These are phyloP conservation scores for Siniperca scherzeri DNA, from an alignment of 2,797 vertebrate species.

Conservation along the genomic window DNA sequence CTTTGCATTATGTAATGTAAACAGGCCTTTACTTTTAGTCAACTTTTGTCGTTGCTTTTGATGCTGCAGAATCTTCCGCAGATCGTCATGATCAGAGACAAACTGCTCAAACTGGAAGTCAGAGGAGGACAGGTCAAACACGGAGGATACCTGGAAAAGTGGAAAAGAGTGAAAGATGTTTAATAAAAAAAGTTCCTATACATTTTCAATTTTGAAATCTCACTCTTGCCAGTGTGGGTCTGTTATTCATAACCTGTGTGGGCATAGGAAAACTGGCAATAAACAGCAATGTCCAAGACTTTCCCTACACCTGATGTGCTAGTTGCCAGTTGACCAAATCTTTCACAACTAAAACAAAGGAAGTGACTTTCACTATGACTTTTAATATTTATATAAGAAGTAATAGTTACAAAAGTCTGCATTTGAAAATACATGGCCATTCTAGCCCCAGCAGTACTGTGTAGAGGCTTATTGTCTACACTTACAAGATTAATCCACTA, in stretches of 20 bases:
- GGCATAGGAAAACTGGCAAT: too few species aligned
- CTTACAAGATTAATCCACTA: neutral
- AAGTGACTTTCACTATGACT: too few species aligned
- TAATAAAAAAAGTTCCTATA: neutral
- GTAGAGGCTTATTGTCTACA: neutral
- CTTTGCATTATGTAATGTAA: neutral
- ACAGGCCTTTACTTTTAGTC: slow-evolving; percentile 16
- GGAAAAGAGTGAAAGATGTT: neutral
- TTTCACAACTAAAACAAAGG: too few species aligned
- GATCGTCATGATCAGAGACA: neutral
- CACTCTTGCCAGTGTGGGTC: neutral
- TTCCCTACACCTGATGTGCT: too few species aligned
- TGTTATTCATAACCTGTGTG: too few species aligned
- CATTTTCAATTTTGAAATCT: neutral
- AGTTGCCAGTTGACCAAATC: too few species aligned
- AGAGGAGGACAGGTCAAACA: slow-evolving; percentile 11
- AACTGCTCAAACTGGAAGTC: slow-evolving; percentile 17
- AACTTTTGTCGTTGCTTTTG: slow-evolving; percentile 13
- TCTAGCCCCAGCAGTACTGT: neutral
- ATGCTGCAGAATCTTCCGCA: slow-evolving; percentile 15
- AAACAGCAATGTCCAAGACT: too few species aligned
- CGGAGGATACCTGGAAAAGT: slow-evolving; percentile 1
- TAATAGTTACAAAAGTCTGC: too few species aligned
- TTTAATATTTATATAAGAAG: too few species aligned
- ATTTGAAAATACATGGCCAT: neutral